Conservation (phyloP, 2,797 vertebrate genomes). For the Coracias cyanogaster region DNA sequence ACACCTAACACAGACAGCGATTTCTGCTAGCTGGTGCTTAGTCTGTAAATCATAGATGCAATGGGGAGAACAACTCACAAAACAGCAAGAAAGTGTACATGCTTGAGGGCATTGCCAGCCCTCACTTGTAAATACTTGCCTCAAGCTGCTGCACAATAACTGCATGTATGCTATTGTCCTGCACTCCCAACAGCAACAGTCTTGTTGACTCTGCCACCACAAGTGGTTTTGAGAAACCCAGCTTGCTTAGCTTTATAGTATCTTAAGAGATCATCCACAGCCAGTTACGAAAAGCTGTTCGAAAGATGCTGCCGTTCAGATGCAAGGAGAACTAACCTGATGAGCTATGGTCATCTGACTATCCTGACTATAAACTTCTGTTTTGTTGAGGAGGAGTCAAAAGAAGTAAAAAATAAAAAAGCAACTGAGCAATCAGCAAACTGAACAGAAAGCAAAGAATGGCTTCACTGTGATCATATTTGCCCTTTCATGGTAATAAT, state of each 20-base stretch:
- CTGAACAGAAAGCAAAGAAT: not conserved
- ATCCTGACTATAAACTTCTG: not conserved
- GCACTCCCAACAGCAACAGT: no score
- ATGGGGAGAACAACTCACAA: not conserved
- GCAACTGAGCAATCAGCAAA: no score
- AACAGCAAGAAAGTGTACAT: not conserved
- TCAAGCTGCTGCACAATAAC: no score
- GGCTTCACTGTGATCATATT: not conserved
- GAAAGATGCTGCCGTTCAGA: not conserved
- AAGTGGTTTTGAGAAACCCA: not conserved
- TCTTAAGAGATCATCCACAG: not conserved
- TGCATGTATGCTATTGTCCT: no score
- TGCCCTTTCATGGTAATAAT: not conserved
- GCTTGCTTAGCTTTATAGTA: not conserved
- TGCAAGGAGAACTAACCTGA: not conserved
- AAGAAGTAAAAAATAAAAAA: no score
- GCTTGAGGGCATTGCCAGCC: not conserved
- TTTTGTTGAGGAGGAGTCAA: not conserved
- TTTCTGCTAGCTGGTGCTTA: not conserved
- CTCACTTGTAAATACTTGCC: not conserved
- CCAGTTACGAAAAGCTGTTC: not conserved
- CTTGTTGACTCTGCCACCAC: no score
- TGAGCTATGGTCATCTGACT: no score
- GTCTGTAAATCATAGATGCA: no score
- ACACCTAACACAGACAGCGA: not conserved